Conservation (phyloP, 2,888 invertebrate genomes). For the Drosophila buzzatii region DNA sequence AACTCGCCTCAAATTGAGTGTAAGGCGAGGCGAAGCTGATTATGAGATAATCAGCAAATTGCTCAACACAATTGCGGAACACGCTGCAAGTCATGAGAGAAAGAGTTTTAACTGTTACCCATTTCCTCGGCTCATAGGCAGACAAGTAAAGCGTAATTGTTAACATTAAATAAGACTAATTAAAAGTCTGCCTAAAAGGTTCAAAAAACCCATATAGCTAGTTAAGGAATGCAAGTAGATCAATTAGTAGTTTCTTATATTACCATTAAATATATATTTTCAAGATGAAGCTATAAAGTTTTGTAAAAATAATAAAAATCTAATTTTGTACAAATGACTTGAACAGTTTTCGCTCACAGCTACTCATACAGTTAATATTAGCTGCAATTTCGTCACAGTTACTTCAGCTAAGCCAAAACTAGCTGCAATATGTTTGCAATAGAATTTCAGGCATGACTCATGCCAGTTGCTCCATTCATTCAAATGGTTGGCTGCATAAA, state of each 20-base stretch:
- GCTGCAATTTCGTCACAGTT: not conserved
- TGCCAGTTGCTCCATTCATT: constrained; percentile 38
- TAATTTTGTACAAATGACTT: not conserved
- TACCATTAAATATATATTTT: not conserved
- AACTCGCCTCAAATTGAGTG: constrained; percentile 51
- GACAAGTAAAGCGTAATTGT: not conserved
- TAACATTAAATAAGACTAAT: not conserved
- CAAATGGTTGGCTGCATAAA: constrained; percentile 35
- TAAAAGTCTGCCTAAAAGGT: not conserved
- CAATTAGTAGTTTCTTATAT: not conserved
- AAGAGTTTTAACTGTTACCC: constrained; percentile 8
- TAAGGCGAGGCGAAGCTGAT: constrained; percentile 64
- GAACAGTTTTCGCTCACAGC: not conserved
- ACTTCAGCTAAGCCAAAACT: not conserved
- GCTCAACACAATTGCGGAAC: constrained; percentile 59
- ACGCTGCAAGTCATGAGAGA: constrained; percentile 20
- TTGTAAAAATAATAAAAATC: no score
- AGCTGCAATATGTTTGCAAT: not conserved
- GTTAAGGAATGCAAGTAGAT: not conserved
- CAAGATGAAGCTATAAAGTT: no score
- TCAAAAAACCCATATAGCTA: not conserved
- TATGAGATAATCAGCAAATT: constrained; percentile 74
- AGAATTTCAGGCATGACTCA: constrained; percentile 52
- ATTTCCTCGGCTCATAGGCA: constrained; percentile 7
- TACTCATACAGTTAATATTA: not conserved